A percentile compares a stretch with the other conserved stretches of the same genome.
Evolutionary conservation across 1,140 invertebrate genomes (phyloP).

Genomic region (Drosophila santomea): DNA sequence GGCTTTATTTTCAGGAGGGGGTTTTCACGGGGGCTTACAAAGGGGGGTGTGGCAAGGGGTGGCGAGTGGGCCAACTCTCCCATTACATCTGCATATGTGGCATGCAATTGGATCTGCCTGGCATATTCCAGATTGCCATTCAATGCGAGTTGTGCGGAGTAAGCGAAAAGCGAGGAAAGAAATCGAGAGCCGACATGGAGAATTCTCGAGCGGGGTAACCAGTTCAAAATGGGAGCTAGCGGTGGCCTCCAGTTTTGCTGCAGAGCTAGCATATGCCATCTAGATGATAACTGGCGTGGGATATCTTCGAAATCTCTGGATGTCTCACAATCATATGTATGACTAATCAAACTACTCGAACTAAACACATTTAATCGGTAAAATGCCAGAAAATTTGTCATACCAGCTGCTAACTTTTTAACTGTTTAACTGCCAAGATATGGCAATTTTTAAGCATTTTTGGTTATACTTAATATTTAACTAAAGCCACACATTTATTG

Average conservation of each 20-base stretch:
- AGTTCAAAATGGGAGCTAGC: not conserved
- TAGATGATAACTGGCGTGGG: not conserved
- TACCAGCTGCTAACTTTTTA: no score
- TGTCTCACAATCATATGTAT: no score
- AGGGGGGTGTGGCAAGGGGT: slow-evolving; percentile 2
- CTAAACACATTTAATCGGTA: no score
- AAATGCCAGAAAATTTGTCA: no score
- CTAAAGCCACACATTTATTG: no score
- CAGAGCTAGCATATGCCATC: no score
- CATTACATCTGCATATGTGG: slow-evolving; percentile 50
- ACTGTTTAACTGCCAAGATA: no score
- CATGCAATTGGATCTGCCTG: slow-evolving; percentile 43
- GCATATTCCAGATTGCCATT: slow-evolving; percentile 47
- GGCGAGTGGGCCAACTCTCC: slow-evolving; percentile 24
- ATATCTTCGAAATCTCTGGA: not conserved
- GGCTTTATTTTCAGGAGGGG: slow-evolving; percentile 1
- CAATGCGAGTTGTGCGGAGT: slow-evolving; percentile 9
- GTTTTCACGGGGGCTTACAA: not conserved
- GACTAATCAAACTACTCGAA: no score
- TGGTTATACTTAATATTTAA: no score
- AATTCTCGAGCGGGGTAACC: not conserved
- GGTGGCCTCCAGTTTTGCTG: not conserved
- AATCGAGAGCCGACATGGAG: slow-evolving; percentile 6
- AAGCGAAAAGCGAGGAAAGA: slow-evolving; percentile 18
- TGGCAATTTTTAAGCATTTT: no score